phyloP scores from a whole-genome alignment of 2,888 invertebrate species.

The Ophioninae sp. region DNA sequence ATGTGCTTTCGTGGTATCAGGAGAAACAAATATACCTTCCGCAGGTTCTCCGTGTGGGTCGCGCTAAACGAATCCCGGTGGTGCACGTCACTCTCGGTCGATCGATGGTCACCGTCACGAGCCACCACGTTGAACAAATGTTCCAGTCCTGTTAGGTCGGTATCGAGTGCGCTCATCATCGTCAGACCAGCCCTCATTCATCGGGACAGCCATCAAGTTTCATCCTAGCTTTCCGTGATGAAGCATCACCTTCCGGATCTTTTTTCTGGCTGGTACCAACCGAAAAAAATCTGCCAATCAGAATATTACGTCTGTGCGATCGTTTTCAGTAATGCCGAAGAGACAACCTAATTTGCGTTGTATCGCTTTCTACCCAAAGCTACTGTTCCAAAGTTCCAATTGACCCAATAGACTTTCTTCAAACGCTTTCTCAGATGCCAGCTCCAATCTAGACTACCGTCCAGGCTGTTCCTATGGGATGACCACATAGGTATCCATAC shows the following conservation, averaged over 20 bases:
- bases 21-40: slow-evolving; percentile 34
- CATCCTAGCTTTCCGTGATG: slow-evolving; percentile 1
- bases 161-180: slow-evolving; percentile 75
- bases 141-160: slow-evolving; percentile 70
- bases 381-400: no score
- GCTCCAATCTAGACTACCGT: slow-evolving; percentile 17
- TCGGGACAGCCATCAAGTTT: slow-evolving; percentile 52
- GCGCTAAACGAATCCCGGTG: slow-evolving; percentile 61
- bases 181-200: slow-evolving; percentile 74
- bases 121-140: slow-evolving; percentile 78
- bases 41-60: slow-evolving; percentile 22
- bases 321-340: no score
- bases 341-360: no score
- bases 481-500: neutral
- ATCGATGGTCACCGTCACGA: slow-evolving; percentile 79
- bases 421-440: slow-evolving; percentile 48
- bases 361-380: no score
- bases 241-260: neutral
- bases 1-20: slow-evolving; percentile 50
- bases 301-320: neutral
- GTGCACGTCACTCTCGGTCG: slow-evolving; percentile 71
- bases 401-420: neutral
- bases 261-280: neutral
- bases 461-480: slow-evolving; percentile 7
- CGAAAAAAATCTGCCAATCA: neutral